phyloP scores from a whole-genome alignment of 2,113 vertebrate genomes.

The Procavia capensis region DNA sequence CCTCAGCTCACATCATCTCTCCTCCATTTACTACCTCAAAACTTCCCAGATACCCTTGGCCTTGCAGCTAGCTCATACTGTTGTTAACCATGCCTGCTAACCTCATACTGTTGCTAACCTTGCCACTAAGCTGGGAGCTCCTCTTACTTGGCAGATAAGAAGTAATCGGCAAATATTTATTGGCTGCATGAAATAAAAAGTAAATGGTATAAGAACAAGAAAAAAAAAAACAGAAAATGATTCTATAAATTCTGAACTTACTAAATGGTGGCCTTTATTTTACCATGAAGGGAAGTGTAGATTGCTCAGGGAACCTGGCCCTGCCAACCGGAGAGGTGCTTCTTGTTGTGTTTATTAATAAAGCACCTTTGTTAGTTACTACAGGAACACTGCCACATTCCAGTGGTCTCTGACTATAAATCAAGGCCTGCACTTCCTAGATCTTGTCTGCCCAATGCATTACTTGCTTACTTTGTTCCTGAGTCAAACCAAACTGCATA shows the following conservation, averaged over 20 bases:
- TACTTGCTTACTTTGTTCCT: background rate
- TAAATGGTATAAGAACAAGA: background rate
- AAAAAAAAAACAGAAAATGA: rapidly evolving
- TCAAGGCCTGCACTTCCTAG: background rate
- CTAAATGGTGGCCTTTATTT: background rate
- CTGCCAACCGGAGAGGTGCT: no score
- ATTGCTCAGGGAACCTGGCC: background rate
- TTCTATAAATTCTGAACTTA: background rate
- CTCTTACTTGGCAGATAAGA: background rate
- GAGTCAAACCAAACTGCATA: background rate
- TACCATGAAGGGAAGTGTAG: rapidly evolving
- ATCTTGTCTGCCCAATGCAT: background rate
- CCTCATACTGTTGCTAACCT: no score
- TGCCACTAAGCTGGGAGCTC: rapidly evolving
- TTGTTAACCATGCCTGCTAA: rapidly evolving
- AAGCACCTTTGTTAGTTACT: background rate
- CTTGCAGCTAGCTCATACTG: rapidly evolving
- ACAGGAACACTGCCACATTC: background rate
- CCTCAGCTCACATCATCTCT: no score
- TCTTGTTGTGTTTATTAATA: background rate
- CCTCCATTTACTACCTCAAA: background rate
- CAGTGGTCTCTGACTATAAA: background rate
- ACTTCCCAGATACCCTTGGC: background rate
- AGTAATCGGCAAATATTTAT: background rate
- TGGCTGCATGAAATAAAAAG: no score